phyloP scores from a whole-genome alignment of 2,888 invertebrate genomes.

The Macropis europaea region DNA sequence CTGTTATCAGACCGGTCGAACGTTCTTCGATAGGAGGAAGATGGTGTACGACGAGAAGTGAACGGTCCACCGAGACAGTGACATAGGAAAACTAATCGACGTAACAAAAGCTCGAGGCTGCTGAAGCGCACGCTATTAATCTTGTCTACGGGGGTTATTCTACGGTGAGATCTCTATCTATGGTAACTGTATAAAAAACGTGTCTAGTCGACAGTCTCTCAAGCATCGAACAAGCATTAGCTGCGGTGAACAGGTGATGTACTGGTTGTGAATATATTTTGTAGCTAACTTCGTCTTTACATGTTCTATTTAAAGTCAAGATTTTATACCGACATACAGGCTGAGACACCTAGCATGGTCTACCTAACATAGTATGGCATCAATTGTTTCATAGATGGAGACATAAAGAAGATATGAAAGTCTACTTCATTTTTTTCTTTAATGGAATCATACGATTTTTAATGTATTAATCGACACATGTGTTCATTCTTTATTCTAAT shows the following conservation, averaged over 20 bases:
- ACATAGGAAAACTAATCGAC: slow-evolving; percentile 28
- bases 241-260: slow-evolving; percentile 36
- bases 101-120: slow-evolving; percentile 22
- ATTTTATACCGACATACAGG: too few relatives aligned
- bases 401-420: too few relatives aligned
- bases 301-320: too few relatives aligned
- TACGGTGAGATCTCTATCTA: slow-evolving; percentile 2
- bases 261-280: too few relatives aligned
- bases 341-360: too few relatives aligned
- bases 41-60: slow-evolving; percentile 10
- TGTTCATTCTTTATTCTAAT: too few relatives aligned
- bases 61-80: slow-evolving; percentile 22
- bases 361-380: too few relatives aligned
- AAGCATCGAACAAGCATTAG: slow-evolving; percentile 48
- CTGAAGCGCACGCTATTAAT: slow-evolving; percentile 25
- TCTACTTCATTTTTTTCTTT: too few relatives aligned
- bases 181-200: not conserved
- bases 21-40: not conserved
- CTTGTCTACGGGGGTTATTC: slow-evolving; percentile 7
- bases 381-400: too few relatives aligned
- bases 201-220: not conserved
- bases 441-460: too few relatives aligned
- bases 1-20: slow-evolving; percentile 40
- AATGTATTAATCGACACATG: too few relatives aligned
- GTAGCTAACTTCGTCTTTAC: too few relatives aligned